phyloP scores from a whole-genome alignment of 1,140 invertebrate genomes.

The Acromyrmex charruanus region DNA sequence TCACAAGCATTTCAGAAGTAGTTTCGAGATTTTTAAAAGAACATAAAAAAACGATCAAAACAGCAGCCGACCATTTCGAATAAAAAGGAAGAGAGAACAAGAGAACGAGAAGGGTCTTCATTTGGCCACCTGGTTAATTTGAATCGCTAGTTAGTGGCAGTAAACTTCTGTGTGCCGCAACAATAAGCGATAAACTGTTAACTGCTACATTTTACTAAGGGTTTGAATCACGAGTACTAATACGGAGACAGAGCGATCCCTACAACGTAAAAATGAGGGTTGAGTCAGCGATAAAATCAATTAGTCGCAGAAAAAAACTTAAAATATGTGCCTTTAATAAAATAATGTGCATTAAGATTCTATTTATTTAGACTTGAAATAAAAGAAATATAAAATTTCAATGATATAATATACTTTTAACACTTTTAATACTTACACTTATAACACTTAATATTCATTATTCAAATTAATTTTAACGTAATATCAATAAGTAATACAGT shows the following conservation, averaged over 20 bases:
- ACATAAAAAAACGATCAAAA: not conserved
- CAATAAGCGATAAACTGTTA: not conserved
- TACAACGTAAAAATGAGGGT: not conserved
- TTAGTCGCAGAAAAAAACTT: not conserved
- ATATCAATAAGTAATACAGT: not conserved
- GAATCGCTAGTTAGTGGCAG: not conserved
- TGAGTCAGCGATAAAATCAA: not conserved
- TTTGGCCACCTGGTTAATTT: conserved; percentile 12
- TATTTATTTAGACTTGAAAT: too few species aligned
- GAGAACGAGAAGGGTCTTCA: not conserved
- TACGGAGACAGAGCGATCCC: not conserved
- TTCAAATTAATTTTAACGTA: not conserved
- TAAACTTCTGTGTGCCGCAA: not conserved
- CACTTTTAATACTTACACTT: too few species aligned
- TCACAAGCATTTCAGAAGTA: not conserved
- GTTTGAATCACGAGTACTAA: not conserved
- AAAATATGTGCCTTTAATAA: not conserved
- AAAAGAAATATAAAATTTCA: not conserved
- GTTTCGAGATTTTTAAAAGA: not conserved
- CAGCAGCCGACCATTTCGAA: not conserved
- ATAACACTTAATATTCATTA: not conserved
- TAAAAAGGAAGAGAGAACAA: not conserved
- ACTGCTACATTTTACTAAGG: not conserved
- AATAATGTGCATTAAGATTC: not conserved
- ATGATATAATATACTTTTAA: not conserved